Base-by-base conservation (phyloP, 2,888 invertebrate genomes). In the Ommatoiulus sabulosus region DNA sequence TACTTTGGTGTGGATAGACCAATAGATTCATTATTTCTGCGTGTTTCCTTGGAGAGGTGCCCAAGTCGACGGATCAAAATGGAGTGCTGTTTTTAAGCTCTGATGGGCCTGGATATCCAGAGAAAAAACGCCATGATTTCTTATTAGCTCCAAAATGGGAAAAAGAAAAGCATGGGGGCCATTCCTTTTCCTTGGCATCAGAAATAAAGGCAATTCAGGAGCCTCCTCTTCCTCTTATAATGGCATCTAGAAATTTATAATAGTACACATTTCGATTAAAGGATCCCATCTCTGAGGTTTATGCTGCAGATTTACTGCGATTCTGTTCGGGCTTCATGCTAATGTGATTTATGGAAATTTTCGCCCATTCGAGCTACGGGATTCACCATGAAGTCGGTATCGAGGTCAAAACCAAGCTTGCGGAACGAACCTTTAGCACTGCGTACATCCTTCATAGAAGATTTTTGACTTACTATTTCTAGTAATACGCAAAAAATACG, bases 21-120 rank as follows among this genome's bases (percentile, higher is more conserved):
- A 72, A 72, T 72, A 72, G 72, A 72, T 72, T 72, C 72, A 72
- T 72, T 72, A 72, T 72, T 72, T 72, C 72, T 72, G 4, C 72
- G 72, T 72, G 72, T 72, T 72, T 72, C 72, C 72, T 72, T 72
- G 72, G 72, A 72, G 72, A 72, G 72, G 72, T 72, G 72, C 72
- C 72, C 72, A 72, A 72, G 72, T 72, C 72, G 72, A 72, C 72
- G 72, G 72, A 72, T 72, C 72, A 20, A 24, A 72, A 72, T 72
- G 72, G 72, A 72, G 72, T 72, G 72, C 72, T 72, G 72, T 72
- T 72, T 72, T 72, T 72, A 72, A 72, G 72, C 72, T 72, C 72
- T 72, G 72, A 72, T 72, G 72, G 72, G n/a, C n/a, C 72, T 72
- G 72, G 72, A 72, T 72, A 72, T 72, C 72, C 72, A 72, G 72